Percentiles rank a stretch among this genome's conserved stretches.
These are phyloP conservation scores for Eristalinus aeneus DNA, from an alignment of 2,888 invertebrate genomes.

Conservation along the genomic window DNA sequence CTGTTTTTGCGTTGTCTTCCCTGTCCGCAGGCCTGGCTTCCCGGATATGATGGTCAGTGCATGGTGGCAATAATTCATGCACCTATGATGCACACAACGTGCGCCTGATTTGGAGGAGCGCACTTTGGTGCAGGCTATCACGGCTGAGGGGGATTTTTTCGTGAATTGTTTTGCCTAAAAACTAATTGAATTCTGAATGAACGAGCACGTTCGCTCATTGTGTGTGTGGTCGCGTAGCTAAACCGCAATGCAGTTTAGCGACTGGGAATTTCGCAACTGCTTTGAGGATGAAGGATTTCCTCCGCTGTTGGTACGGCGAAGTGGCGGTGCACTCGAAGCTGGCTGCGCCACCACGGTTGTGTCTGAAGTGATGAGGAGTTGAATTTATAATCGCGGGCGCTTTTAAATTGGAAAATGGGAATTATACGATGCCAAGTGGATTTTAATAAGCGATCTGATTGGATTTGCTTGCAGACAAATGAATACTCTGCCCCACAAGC, in stretches of 20 bases:
- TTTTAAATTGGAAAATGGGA: not conserved
- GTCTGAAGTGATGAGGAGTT: not conserved
- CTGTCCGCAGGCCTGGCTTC: not conserved
- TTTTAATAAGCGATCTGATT: not conserved
- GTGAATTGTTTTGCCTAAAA: conserved; percentile 45
- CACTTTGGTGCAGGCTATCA: not conserved
- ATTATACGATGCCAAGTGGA: not conserved
- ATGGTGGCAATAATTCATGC: conserved; percentile 45
- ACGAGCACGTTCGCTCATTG: conserved; percentile 51
- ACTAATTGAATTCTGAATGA: conserved; percentile 59
- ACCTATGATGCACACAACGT: conserved; percentile 22
- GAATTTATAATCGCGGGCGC: not conserved
- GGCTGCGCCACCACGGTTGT: not conserved
- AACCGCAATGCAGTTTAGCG: conserved; percentile 41
- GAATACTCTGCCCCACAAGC: no score
- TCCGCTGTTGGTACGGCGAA: not conserved
- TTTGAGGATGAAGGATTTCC: not conserved
- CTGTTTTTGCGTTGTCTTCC: not conserved
- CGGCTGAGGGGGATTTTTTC: not conserved
- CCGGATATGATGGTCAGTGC: not conserved
- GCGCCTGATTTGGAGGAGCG: conserved; percentile 19
- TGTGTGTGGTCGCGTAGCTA: conserved; percentile 44
- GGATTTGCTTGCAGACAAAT: not conserved
- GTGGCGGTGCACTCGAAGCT: not conserved
- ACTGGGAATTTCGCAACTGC: conserved; percentile 1